Base-by-base conservation (phyloP, 1,140 invertebrate genomes). In the Drosophila oshimai region DNA sequence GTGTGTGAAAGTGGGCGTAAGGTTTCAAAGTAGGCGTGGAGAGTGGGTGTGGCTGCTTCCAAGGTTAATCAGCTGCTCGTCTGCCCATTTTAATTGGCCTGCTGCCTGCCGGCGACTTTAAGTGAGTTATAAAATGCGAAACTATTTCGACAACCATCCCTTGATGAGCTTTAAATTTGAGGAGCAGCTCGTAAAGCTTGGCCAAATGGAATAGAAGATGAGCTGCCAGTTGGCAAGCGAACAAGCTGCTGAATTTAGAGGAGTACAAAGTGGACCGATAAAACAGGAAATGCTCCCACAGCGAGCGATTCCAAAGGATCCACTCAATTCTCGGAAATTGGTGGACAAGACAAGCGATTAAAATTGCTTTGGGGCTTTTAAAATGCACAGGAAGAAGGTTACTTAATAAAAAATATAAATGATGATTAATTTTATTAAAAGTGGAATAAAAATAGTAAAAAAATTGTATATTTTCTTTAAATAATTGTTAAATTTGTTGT, bases 111-210 rank as follows among this genome's bases (percentile, higher is more conserved):
- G 71, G 65, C 71, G 60, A 42, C 80, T 75, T 72, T 86, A 84
- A 84, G 78, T 84, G 79, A 84, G 79, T 86, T 86, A 86, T 84
- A 86, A 84, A 84, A 83, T 86, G 74, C 64, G 64, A 65, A 83
- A 86, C 79, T 83, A 83, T 86, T 83, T 74, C 58, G 81, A 61
- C 46, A 61, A 3, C 53, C 51, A 36, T n/a, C 12, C 42, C 72
- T 83, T 86, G 75, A 86, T 74, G 75, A 80, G 81, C 80, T 80
- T 86, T 86, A 86, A 84, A 84, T 78, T 80, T 71, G 74, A 86
- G 69, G 29, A 68, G 37, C 29, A 54, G 47, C 78, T 81, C 77
- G 73, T 81, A 77, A 81, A 81, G 75, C 54, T 61, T 36, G 20
- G 20, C 28, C 55, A 83, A 83, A 84, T 83, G 62, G 74, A 84